Conservation (phyloP, 2,797 vertebrate genomes). For the Rhinichthys osculus region DNA sequence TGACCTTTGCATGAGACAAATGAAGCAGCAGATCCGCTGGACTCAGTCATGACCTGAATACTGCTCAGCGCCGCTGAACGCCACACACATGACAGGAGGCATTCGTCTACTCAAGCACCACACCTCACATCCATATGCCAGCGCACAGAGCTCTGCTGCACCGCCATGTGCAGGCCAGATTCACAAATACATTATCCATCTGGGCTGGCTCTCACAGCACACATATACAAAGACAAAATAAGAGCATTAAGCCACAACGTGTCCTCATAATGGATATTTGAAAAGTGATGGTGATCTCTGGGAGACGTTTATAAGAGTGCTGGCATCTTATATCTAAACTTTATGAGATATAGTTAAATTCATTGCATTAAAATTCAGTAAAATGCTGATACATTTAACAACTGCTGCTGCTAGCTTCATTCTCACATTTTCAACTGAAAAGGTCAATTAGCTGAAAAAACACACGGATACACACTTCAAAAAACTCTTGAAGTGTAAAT, state of each 20-base stretch:
- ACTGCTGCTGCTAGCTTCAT: neutral
- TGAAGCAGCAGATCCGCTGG: slow-evolving; percentile 79
- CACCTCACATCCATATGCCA: slow-evolving; percentile 53
- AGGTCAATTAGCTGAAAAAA: neutral
- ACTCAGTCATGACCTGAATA: slow-evolving; percentile 84
- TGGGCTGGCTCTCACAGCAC: neutral
- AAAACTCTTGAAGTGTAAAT: neutral
- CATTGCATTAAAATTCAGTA: neutral
- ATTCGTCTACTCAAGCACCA: slow-evolving; percentile 79
- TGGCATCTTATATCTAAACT: neutral
- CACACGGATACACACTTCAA: neutral
- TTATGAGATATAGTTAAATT: neutral
- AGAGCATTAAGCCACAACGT: neutral
- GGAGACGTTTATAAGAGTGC: neutral
- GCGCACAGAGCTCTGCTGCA: neutral
- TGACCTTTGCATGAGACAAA: slow-evolving; percentile 87
- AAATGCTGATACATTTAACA: neutral
- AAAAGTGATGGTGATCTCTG: slow-evolving; percentile 6
- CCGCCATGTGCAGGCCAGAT: neutral
- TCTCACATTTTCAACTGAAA: neutral
- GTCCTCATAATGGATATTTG: neutral
- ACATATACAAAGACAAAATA: neutral
- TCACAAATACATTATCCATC: slow-evolving; percentile 17
- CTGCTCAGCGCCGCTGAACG: slow-evolving; percentile 79
- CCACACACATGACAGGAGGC: slow-evolving; percentile 78